Evolutionary conservation across 2,797 vertebrate species (phyloP).

Genomic region (Octomys mimax): DNA sequence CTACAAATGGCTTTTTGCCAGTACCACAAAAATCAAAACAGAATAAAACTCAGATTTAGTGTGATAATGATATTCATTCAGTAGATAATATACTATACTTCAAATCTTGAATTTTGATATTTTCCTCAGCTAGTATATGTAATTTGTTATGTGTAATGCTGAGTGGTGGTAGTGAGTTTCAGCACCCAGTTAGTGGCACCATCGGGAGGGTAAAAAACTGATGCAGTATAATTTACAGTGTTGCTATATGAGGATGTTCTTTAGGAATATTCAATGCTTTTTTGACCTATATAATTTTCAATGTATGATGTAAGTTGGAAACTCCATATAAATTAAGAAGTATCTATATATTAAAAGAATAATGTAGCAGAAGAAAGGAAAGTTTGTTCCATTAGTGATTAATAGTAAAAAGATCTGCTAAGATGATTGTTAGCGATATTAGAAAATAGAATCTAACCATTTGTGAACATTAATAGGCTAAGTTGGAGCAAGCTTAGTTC

Average conservation of each 20-base stretch:
- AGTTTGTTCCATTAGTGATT: constrained; percentile 29
- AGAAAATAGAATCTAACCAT: background rate
- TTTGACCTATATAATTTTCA: background rate
- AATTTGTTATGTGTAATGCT: background rate
- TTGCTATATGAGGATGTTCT: background rate
- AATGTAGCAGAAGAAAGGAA: background rate
- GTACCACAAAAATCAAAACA: background rate
- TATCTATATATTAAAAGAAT: background rate
- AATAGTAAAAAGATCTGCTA: constrained; percentile 3
- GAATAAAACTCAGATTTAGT: background rate
- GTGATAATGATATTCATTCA: background rate
- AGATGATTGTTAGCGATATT: background rate
- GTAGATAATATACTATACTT: background rate
- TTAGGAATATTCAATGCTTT: background rate
- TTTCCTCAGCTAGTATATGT: background rate
- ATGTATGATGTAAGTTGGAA: background rate
- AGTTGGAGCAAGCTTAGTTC: background rate
- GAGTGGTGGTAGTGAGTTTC: too few species aligned
- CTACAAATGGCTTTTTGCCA: background rate
- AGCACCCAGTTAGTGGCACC: background rate
- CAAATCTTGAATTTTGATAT: background rate
- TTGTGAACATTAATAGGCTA: background rate
- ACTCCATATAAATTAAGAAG: background rate
- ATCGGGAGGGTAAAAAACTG: background rate
- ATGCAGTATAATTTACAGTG: background rate